A percentile compares a stretch with the other conserved stretches of the same genome.
Conservation (phyloP, 2,797 vertebrate species). For the Crenichthys baileyi region DNA sequence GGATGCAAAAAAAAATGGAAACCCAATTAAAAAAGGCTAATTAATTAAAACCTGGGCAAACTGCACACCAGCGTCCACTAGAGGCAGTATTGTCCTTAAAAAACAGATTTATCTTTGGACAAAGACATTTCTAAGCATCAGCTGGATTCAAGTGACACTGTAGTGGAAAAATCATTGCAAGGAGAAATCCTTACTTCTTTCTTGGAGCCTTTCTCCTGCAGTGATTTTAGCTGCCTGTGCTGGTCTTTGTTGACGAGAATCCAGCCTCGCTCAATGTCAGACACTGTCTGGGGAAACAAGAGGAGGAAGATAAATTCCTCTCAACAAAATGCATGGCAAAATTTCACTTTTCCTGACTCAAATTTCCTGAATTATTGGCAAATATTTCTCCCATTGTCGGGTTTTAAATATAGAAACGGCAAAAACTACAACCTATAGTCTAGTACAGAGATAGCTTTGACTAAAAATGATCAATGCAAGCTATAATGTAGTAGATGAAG, state of each 20-base stretch:
- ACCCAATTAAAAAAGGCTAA: neutral
- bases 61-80: slow-evolving; percentile 32
- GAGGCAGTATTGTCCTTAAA: slow-evolving; percentile 11
- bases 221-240: slow-evolving; percentile 94
- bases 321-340: slow-evolving; percentile 16
- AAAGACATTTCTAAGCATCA: slow-evolving; percentile 2
- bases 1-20: neutral
- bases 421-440: neutral
- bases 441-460: neutral
- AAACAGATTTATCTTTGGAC: slow-evolving; percentile 26
- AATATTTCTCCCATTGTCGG: neutral
- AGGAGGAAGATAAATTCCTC: slow-evolving; percentile 34
- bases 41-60: slow-evolving; percentile 50
- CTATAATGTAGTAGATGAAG: neutral
- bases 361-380: neutral
- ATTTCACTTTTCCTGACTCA: neutral
- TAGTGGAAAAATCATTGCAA: neutral
- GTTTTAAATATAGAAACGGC: neutral
- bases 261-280: slow-evolving; percentile 96
- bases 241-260: slow-evolving; percentile 98
- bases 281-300: slow-evolving; percentile 85
- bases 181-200: slow-evolving; percentile 88
- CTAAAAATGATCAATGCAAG: neutral
- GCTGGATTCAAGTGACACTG: slow-evolving; percentile 5
- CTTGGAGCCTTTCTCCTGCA: slow-evolving; percentile 99